Evolutionary conservation across 2,888 invertebrate species (phyloP), one percentile per base, ranked within the genome.

Genomic region (Cabera pusaria): DNA sequence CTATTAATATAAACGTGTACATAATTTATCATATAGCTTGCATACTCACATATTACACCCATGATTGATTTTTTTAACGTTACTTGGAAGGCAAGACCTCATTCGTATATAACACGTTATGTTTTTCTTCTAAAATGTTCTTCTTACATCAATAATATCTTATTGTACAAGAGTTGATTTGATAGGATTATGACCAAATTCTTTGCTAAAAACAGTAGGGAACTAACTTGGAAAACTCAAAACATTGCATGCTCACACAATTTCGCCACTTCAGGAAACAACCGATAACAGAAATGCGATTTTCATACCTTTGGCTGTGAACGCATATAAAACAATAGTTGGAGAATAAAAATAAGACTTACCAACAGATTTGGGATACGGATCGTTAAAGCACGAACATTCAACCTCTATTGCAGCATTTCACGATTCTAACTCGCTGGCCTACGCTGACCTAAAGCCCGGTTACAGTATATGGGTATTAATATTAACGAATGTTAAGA

Each of bases 261-360:
- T 14, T 14, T 9, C 16, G 28, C 33, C 22, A 27, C 19, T 40
- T 32, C 17, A 6, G 18, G 7, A 10, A 19, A 6, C 23, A 19
- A 33, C 23, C 23, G 28, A 49, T 55, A 64, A 60, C 63, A 52
- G 59, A 59, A 63, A 63, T 62, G 58, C 55, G 54, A 64, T 64
- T 65, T 61, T 51, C 59, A 51, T 55, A 58, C 59, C 56, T 58
- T 63, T n/a, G n/a, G n/a, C n/a, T n/a, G n/a, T n/a, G n/a, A n/a
- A n/a, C n/a, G n/a, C n/a, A n/a, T n/a, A n/a, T n/a, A n/a, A n/a
- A n/a, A n/a, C n/a, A n/a, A 60, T 51, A 52, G 55, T 43, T 44
- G 42, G 50, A 50, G 55, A 59, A 56, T 63, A 66, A 64, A n/a
- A n/a, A 67, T 64, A 66, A 64, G 64, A 64, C 58, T 66, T 4